phyloP scores from a whole-genome alignment of 2,888 invertebrate genomes.

The Drosophila melanosoma region DNA sequence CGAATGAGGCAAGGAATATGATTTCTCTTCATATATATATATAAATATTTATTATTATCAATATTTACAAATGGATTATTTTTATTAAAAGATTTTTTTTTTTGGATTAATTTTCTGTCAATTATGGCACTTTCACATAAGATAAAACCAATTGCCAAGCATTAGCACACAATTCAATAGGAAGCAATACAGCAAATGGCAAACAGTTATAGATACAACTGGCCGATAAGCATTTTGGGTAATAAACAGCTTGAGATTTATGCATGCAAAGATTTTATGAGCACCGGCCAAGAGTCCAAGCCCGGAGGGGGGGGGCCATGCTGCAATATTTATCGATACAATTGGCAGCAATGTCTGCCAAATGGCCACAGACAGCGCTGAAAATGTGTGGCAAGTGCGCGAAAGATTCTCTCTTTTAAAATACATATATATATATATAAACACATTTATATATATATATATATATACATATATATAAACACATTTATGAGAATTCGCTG shows the following conservation, averaged over 20 bases:
- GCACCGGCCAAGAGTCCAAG: slow-evolving; percentile 18
- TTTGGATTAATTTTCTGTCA: slow-evolving; percentile 36
- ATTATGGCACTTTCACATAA: slow-evolving; percentile 2
- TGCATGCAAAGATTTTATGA: slow-evolving; percentile 61
- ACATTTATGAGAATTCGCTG: slow-evolving; percentile 8
- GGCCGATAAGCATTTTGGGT: slow-evolving; percentile 28
- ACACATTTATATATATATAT: neutral
- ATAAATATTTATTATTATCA: too few relatives aligned
- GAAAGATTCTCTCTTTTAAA: slow-evolving; percentile 23
- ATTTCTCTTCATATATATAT: neutral
- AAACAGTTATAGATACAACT: slow-evolving; percentile 32
- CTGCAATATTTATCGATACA: slow-evolving; percentile 66
- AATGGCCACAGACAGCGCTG: slow-evolving; percentile 49
- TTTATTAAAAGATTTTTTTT: neutral
- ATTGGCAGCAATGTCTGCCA: slow-evolving; percentile 56
- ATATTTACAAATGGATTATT: neutral
- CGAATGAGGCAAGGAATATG: slow-evolving; percentile 3
- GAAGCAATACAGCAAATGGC: slow-evolving; percentile 37
- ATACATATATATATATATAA: neutral
- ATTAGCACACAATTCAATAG: slow-evolving; percentile 49
- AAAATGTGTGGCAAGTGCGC: slow-evolving; percentile 63
- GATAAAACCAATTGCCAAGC: slow-evolving; percentile 38
- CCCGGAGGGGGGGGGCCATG: slow-evolving; percentile 42
- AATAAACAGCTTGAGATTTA: slow-evolving; percentile 67
- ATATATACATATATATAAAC: neutral